phyloP scores from a whole-genome alignment of 2,888 invertebrate genomes.

The Noctua janthina region DNA sequence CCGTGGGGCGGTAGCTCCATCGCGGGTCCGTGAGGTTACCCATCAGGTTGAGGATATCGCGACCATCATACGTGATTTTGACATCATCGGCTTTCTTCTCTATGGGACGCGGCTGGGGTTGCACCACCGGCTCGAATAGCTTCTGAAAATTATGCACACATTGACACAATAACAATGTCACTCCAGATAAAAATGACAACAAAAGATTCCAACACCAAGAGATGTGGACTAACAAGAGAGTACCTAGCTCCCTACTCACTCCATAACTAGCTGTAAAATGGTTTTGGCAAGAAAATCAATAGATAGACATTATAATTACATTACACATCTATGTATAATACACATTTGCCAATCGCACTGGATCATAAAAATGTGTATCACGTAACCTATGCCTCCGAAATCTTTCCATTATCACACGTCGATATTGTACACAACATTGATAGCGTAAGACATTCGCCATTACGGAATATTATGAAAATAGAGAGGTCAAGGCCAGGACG shows the following conservation, averaged over 20 bases:
- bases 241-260: slow-evolving; percentile 5
- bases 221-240: slow-evolving; percentile 1
- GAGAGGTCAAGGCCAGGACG: slow-evolving; percentile 90
- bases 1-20: slow-evolving; percentile 90
- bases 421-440: slow-evolving; percentile 84
- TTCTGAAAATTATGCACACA: slow-evolving; percentile 80
- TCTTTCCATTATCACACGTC: slow-evolving; percentile 82
- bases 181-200: slow-evolving; percentile 11
- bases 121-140: slow-evolving; percentile 85
- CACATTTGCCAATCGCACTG: slow-evolving; percentile 31
- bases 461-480: slow-evolving; percentile 90
- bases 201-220: slow-evolving; percentile 3
- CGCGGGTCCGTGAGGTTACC: slow-evolving; percentile 88
- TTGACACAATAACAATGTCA: slow-evolving; percentile 34
- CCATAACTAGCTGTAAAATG: slow-evolving; percentile 42
- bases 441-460: slow-evolving; percentile 88
- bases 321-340: slow-evolving; percentile 4
- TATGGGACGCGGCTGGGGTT: slow-evolving; percentile 86
- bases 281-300: slow-evolving; percentile 60
- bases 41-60: slow-evolving; percentile 91
- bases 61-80: slow-evolving; percentile 87
- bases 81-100: slow-evolving; percentile 82
- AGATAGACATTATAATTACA: slow-evolving; percentile 58
- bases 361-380: slow-evolving; percentile 26
- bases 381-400: slow-evolving; percentile 67